Conservation (phyloP, 2,888 invertebrate genomes). For the Mamestra brassicae region DNA sequence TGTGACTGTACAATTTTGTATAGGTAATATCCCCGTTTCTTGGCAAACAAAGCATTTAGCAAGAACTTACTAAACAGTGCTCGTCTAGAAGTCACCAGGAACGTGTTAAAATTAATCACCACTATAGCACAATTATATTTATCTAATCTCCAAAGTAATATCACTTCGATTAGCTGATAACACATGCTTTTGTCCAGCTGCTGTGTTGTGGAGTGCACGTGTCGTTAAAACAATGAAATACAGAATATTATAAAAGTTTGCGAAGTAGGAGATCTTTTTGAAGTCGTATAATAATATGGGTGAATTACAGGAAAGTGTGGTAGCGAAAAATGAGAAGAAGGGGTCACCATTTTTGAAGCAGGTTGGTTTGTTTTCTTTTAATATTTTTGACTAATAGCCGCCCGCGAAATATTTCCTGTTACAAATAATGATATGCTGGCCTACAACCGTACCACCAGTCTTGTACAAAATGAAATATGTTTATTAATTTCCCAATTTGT, state of each 20-base stretch:
- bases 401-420: not conserved
- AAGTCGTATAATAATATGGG: constrained; percentile 58
- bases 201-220: constrained; percentile 46
- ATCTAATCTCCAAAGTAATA: constrained; percentile 50
- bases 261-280: not conserved
- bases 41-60: constrained; percentile 7
- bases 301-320: constrained; percentile 52
- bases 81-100: constrained; percentile 3
- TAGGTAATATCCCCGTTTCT: not conserved
- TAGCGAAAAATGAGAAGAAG: constrained; percentile 33
- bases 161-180: constrained; percentile 41
- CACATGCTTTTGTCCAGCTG: constrained; percentile 19
- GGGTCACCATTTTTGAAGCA: constrained; percentile 72
- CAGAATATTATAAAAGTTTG: constrained; percentile 27
- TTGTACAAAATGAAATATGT: no score
- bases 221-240: constrained; percentile 31
- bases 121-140: constrained; percentile 13
- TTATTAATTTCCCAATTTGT: no score
- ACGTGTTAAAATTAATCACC: constrained; percentile 26
- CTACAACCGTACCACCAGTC: no score
- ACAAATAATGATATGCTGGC: no score
- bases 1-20: not conserved
- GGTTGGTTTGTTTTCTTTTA: constrained; percentile 41
- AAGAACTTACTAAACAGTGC: not conserved
- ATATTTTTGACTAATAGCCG: not conserved